Evolutionary conservation across 2,797 vertebrate genomes (phyloP), one percentile per base, ranked within the genome.

Genomic region (Lutjanus argentimaculatus): DNA sequence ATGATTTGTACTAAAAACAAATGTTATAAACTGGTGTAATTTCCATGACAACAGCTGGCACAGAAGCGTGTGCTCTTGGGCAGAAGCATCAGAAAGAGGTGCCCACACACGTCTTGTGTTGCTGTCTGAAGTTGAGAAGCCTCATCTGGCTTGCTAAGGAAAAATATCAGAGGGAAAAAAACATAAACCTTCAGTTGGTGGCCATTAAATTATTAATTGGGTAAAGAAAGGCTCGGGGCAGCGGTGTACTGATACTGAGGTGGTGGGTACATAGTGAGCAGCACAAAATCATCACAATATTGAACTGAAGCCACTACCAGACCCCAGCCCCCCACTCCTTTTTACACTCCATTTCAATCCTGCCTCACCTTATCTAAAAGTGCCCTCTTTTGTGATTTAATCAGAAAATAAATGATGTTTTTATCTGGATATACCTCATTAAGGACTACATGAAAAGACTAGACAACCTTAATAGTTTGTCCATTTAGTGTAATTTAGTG

Each of bases 31-130:
- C 64, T 56, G 67, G 77, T 82, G 79, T 77, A 51, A 88, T 91
- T 85, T 90, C 83, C 78, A 80, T 82, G 67, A 80, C 70, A 86
- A 81, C 85, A 88, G 84, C 85, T 87, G 86, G 83, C 83, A 82
- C 63, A 76, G 71, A 76, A 88, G 61, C 9, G 42, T 21, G 43
- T 76, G 80, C 68, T 87, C 80, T 76, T 43, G 3, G 80, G 86
- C 61, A 63, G 75, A 81, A 82, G n/a, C 10, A 21, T 80, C 65
- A 71, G 64, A 82, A 25, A 65, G 49, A 67, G 40, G 73, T 51
- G 75, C 80, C 75, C 73, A 71, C 80, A 85, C 73, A 80, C 69
- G 82, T 74, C 46, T 71, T 55, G 36, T 86, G 74, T 43, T 86
- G 74, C 40, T 86, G 79, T 84, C 70, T 85, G 64, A 74, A 70